phyloP scores from a whole-genome alignment of 2,888 invertebrate genomes.

The Glaucopsyche alexis region DNA sequence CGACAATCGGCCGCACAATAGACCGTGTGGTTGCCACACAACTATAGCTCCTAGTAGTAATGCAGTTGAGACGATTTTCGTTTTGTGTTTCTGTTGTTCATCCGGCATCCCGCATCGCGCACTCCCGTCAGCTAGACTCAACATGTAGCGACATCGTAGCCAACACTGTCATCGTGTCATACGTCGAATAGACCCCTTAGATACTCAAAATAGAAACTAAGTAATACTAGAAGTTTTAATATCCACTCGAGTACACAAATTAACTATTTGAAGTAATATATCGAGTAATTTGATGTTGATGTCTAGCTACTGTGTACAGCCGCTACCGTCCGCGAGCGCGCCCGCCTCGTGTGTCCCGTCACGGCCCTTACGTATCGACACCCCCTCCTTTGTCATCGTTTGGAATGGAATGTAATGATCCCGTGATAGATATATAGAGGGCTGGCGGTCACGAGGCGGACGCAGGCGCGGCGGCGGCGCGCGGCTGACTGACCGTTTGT shows the following conservation, averaged over 20 bases:
- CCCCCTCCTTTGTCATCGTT: not conserved
- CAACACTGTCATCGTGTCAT: conserved; percentile 5
- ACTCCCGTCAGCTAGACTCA: conserved; percentile 20
- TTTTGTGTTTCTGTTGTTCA: conserved; percentile 11
- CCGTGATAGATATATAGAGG: not conserved
- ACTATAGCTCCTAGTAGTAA: not conserved
- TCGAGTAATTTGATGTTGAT: conserved; percentile 9
- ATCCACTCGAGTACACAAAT: not conserved
- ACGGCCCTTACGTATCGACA: not conserved
- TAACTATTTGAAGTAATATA: conserved; percentile 1
- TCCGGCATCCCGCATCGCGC: conserved; percentile 25
- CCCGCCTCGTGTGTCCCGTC: not conserved
- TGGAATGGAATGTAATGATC: not conserved
- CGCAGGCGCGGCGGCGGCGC: conserved; percentile 13
- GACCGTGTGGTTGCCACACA: conserved; percentile 1
- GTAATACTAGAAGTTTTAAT: conserved; percentile 1
- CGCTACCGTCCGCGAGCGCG: not conserved
- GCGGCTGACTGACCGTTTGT: conserved; percentile 46
- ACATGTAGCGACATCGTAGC: conserved; percentile 7
- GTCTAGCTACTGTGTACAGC: conserved; percentile 4
- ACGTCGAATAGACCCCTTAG: conserved; percentile 20
- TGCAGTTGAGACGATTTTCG: not conserved
- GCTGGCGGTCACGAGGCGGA: not conserved
- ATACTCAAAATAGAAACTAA: conserved; percentile 9
- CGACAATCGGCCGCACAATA: not conserved